These are phyloP conservation scores for Halcyon leucocephala DNA, from an alignment of 2,797 vertebrate genomes.

Conservation along the genomic window DNA sequence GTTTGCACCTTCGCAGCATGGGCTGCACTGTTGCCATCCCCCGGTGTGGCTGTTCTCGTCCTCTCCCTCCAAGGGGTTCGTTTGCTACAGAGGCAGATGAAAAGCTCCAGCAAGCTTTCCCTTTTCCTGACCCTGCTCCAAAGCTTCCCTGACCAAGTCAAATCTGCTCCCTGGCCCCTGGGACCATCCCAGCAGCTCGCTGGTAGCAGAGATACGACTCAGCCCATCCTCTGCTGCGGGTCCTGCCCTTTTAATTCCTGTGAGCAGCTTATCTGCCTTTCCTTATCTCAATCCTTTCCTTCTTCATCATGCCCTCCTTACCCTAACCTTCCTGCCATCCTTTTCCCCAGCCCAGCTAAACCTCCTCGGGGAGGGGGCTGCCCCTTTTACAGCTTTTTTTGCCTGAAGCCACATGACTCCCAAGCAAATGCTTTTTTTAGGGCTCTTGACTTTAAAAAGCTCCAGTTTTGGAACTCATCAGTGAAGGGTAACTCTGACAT, in stretches of 20 bases:
- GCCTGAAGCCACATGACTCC: neutral
- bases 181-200: neutral
- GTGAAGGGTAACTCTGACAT: neutral
- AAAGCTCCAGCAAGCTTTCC: neutral
- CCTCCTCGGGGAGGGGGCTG: neutral
- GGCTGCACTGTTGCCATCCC: rapidly evolving
- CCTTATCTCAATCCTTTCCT: neutral
- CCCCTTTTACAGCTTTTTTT: neutral
- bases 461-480: neutral
- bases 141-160: neutral
- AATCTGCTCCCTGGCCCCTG: neutral
- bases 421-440: conserved; percentile 9
- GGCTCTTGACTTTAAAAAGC: conserved; percentile 12
- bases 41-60: neutral
- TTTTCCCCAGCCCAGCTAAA: neutral
- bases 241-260: conserved; percentile 11
- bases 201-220: neutral
- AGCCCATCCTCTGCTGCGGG: neutral
- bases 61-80: neutral
- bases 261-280: neutral
- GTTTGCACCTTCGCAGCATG: neutral
- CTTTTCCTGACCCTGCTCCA: neutral
- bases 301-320: neutral
- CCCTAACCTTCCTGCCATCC: neutral
- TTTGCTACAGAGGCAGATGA: neutral